Evolutionary conservation across 2,113 vertebrate species (phyloP).

Genomic region (Pycnonotus jocosus): DNA sequence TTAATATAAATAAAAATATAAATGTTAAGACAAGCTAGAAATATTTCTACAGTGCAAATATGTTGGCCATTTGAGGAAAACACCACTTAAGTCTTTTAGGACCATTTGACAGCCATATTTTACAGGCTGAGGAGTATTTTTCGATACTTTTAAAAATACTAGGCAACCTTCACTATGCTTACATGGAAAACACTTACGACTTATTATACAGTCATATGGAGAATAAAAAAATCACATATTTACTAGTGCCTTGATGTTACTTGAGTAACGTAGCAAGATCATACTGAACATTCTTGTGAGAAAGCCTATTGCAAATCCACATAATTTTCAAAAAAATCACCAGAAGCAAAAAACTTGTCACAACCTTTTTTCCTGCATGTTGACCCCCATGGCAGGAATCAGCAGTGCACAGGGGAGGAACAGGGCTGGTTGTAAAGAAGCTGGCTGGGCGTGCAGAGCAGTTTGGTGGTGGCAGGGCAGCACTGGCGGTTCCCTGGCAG

Average conservation of each 20-base stretch:
- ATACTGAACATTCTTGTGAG: background rate
- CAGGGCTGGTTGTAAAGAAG: background rate
- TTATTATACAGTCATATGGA: background rate
- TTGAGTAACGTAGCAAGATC: background rate
- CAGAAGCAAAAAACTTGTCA: background rate
- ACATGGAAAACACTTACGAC: background rate
- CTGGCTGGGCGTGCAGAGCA: background rate
- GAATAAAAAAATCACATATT: background rate
- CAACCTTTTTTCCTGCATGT: background rate
- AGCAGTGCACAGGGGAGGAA: background rate
- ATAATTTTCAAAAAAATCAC: background rate
- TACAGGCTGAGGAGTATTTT: background rate
- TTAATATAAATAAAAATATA: background rate
- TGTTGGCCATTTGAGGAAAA: background rate
- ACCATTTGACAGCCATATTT: background rate
- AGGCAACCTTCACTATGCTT: background rate
- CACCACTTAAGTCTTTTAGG: background rate
- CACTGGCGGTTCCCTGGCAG: background rate
- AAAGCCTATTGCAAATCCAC: background rate
- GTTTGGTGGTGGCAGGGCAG: background rate
- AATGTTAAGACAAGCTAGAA: background rate
- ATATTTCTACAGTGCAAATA: background rate
- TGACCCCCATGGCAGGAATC: background rate
- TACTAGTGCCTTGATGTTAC: background rate
- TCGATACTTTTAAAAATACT: background rate